Evolutionary conservation across 2,113 vertebrate species (phyloP), one percentile per base, ranked within the genome.

Genomic region (Protomyctophum bolini): DNA sequence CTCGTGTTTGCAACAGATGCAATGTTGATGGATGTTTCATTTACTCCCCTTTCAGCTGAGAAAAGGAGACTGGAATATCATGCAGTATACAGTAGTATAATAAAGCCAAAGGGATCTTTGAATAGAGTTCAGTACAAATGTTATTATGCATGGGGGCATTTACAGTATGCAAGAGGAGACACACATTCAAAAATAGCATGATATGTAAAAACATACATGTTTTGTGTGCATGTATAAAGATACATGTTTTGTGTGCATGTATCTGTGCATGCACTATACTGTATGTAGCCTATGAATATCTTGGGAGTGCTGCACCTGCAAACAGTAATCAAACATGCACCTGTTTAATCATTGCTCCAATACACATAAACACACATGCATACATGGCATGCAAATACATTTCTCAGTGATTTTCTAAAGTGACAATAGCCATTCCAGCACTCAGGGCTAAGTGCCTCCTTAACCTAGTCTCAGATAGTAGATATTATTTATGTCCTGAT

Each of bases 221-320:
- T 7, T 50, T 51, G 56, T 55, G 21, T 67, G 73, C 62, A 33
- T 69, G 51, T 55, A 65, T 58, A 68, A 51, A 41, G 60, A 58
- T 57, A 61, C 75, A 41, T 41, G n/a, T 28, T 15, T 45, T n/a
- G 29, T 75, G 65, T 28, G 65, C 10, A 28, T 54, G 58, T 62
- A 49, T 54, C 49, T 70, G 50, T 62, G 14, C 52, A 33, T 57
- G 50, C 9, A 7, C 33, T 45, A 12, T n/a, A 9, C 33, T 47
- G 21, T 56, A 8, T 47, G 21, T 56, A 8, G 21, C 21, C 21
- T 21, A 21, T 21, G 21, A 46, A 64, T 61, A 48, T 67, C 75
- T 77, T 85, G 84, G 79, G 89, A 90, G 82, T 64, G 69, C 65
- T 81, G 89, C 90, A 92, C 89, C 90, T 92, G 89, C 83, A 79